These are phyloP conservation scores for Drosophila nebulosa DNA, from an alignment of 1,140 invertebrate species.

Conservation along the genomic window DNA sequence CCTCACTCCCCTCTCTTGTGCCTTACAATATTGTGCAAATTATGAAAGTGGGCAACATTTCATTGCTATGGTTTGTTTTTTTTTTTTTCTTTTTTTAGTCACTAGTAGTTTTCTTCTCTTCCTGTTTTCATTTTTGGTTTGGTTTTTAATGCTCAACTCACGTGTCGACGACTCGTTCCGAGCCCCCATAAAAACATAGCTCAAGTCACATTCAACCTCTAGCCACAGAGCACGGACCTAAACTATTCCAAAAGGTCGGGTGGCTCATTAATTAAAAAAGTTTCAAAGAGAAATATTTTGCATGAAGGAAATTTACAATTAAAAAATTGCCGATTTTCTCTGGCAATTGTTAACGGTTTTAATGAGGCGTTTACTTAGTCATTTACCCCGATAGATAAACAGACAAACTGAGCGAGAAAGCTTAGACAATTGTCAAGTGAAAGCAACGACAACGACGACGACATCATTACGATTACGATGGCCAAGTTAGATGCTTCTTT, in stretches of 20 bases:
- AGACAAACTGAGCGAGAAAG: background rate
- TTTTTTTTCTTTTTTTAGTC: background rate
- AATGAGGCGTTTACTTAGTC: slow-evolving; percentile 33
- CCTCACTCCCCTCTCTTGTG: background rate
- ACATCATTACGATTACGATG: background rate
- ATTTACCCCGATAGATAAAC: background rate
- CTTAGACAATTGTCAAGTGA: background rate
- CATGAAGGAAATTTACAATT: background rate
- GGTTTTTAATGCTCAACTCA: slow-evolving; percentile 49
- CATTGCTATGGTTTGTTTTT: background rate
- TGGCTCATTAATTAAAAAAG: slow-evolving; percentile 32
- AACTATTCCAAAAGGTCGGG: background rate
- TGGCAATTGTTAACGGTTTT: slow-evolving; percentile 21
- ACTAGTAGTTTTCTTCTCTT: background rate
- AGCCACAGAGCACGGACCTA: no score
- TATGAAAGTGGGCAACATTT: slow-evolving; percentile 28
- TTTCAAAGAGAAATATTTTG: background rate
- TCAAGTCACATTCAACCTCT: slow-evolving; percentile 36
- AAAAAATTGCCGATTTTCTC: slow-evolving; percentile 38
- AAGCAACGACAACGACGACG: background rate
- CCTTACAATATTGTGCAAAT: slow-evolving; percentile 24
- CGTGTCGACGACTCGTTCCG: slow-evolving; percentile 43
- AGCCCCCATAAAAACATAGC: slow-evolving; percentile 50
- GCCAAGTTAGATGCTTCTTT: background rate
- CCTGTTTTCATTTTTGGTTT: background rate